Percentiles rank a stretch among this genome's conserved stretches.
phyloP scores from a whole-genome alignment of 2,888 invertebrate genomes.

The Drosophila rellima region DNA sequence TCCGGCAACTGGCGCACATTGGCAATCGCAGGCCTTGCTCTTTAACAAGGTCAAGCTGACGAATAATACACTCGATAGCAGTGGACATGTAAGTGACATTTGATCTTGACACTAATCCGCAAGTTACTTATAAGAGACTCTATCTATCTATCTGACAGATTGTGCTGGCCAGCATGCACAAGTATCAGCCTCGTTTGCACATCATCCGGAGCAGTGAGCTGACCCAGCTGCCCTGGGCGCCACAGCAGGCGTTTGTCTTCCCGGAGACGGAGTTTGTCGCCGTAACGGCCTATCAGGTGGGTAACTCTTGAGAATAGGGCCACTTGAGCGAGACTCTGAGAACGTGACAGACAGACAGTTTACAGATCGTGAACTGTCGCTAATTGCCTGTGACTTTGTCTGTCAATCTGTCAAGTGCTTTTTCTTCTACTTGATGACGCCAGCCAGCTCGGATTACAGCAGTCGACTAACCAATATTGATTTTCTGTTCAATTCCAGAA shows the following conservation, averaged over 20 bases:
- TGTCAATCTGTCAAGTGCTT: conserved; percentile 60
- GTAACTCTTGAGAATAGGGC: conserved; percentile 51
- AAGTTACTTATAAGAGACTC: conserved; percentile 13
- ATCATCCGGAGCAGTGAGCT: conserved; percentile 92
- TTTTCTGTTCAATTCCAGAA: conserved; percentile 88
- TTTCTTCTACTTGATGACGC: conserved; percentile 51
- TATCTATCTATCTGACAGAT: conserved; percentile 87
- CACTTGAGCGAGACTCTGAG: conserved; percentile 58
- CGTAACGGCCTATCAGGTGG: conserved; percentile 98
- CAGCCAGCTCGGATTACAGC: conserved; percentile 56
- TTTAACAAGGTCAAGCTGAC: conserved; percentile 95
- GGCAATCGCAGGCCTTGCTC: conserved; percentile 93
- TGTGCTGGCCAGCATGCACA: conserved; percentile 98
- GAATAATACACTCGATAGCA: conserved; percentile 92
- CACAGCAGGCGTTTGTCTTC: conserved; percentile 89
- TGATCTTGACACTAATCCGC: background rate
- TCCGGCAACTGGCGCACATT: conserved; percentile 93
- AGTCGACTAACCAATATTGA: conserved; percentile 25
- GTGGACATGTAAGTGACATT: conserved; percentile 90
- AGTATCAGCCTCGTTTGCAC: conserved; percentile 96
- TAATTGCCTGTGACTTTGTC: conserved; percentile 38
- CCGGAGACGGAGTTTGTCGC: conserved; percentile 96
- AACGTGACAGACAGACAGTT: conserved; percentile 16
- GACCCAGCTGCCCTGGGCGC: conserved; percentile 90
- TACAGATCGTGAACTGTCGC: conserved; percentile 25